phyloP scores from a whole-genome alignment of 2,797 vertebrate species.

The Anguilla megastoma region DNA sequence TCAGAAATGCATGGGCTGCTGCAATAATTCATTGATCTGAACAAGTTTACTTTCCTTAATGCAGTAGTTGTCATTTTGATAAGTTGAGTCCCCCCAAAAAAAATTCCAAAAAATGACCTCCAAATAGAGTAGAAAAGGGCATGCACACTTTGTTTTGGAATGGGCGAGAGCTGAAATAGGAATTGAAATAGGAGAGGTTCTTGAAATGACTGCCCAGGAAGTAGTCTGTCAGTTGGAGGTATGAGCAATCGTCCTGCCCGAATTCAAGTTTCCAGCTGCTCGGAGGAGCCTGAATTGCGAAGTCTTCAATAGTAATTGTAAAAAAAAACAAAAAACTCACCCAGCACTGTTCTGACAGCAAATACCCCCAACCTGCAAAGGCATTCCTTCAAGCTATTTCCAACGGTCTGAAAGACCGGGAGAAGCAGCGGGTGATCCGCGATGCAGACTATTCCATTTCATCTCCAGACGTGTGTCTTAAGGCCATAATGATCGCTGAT shows the following conservation, averaged over 20 bases:
- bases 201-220: not conserved
- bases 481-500: slow-evolving; percentile 34
- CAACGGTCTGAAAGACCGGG: not conserved
- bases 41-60: slow-evolving; percentile 43
- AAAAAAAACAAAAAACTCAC: not conserved
- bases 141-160: no score
- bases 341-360: slow-evolving; percentile 32
- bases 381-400: slow-evolving; percentile 29
- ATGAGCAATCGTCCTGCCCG: not conserved
- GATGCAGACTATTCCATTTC: slow-evolving; percentile 35
- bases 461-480: slow-evolving; percentile 22
- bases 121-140: no score
- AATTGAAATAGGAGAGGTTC: not conserved
- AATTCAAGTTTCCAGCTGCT: not conserved
- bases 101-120: not conserved
- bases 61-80: slow-evolving; percentile 44
- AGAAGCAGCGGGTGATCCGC: not conserved
- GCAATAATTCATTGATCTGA: slow-evolving; percentile 45
- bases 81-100: slow-evolving; percentile 29
- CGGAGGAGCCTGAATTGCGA: not conserved
- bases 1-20: slow-evolving; percentile 40
- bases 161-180: no score
- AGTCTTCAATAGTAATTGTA: not conserved
- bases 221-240: not conserved
- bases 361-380: slow-evolving; percentile 1